phyloP scores from a whole-genome alignment of 2,797 vertebrate genomes.

The Molossus alvarezi region DNA sequence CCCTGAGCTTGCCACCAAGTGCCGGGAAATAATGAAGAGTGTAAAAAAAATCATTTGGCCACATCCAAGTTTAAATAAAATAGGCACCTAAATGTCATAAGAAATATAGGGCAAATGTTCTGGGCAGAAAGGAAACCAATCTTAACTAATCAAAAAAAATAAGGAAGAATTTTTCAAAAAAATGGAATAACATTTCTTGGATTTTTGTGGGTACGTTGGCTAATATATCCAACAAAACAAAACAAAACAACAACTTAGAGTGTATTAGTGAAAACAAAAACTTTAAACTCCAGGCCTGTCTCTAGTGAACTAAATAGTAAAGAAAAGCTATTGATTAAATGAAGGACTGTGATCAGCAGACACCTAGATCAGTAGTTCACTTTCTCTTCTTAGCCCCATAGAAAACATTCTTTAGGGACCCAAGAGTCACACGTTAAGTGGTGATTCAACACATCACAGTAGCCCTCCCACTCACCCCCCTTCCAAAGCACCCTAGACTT shows the following conservation, averaged over 20 bases:
- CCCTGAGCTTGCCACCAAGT: not conserved
- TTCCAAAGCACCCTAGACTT: not conserved
- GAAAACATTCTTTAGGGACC: not conserved
- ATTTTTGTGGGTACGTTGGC: constrained; percentile 15
- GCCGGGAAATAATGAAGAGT: not conserved
- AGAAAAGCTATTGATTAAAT: not conserved
- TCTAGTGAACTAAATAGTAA: not conserved
- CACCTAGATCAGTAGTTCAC: not conserved
- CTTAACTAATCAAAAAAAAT: not conserved
- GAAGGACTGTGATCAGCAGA: not conserved
- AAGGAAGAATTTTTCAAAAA: not conserved
- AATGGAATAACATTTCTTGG: not conserved
- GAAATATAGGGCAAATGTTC: not conserved
- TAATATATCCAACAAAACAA: not conserved
- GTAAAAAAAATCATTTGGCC: not conserved
- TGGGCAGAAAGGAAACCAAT: constrained; percentile 1
- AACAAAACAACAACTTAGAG: constrained; percentile 24
- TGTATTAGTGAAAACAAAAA: not conserved
- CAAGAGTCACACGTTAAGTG: not conserved
- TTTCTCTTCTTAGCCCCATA: not conserved
- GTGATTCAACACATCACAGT: not conserved
- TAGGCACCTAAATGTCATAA: not conserved
- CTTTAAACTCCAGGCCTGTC: not conserved
- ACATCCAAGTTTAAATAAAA: constrained; percentile 12
- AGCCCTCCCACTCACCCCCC: not conserved